These are phyloP conservation scores for Laterallus jamaicensis DNA, from an alignment of 2,113 vertebrate species.

Conservation along the genomic window DNA sequence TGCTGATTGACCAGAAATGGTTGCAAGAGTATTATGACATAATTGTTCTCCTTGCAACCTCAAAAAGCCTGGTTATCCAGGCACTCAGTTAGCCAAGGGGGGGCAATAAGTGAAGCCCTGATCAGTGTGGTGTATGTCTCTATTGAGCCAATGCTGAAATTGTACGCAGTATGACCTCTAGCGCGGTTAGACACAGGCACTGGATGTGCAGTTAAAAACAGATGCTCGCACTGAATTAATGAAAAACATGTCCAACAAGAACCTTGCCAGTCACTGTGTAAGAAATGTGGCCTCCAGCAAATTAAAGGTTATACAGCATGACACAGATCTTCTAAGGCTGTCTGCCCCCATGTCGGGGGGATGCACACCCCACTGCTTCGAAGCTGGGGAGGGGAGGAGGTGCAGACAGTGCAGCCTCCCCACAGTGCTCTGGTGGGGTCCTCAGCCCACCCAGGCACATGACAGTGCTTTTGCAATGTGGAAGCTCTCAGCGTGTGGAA, in stretches of 20 bases:
- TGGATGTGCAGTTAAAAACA: slow-evolving; percentile 2
- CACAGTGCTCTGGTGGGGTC: not conserved
- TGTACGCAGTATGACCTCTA: not conserved
- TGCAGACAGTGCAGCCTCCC: not conserved
- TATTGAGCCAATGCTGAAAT: not conserved
- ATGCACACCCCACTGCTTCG: not conserved
- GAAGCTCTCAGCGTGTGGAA: not conserved
- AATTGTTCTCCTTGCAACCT: not conserved
- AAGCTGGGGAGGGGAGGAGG: not conserved
- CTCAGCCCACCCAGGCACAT: not conserved
- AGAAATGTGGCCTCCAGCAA: not conserved
- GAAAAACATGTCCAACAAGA: not conserved
- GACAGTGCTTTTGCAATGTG: not conserved
- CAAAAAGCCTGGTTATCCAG: not conserved
- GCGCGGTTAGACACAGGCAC: not conserved
- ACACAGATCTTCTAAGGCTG: not conserved
- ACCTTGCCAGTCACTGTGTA: not conserved
- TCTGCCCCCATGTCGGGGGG: not conserved
- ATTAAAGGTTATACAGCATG: not conserved
- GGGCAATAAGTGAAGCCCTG: not conserved
- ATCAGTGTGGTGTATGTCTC: not conserved
- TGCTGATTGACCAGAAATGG: not conserved
- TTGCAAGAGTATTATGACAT: not conserved
- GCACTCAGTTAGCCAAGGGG: not conserved
- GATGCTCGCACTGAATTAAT: slow-evolving; percentile 17